Conservation (phyloP, 2,113 vertebrate species). For the Serilophus lunatus region DNA sequence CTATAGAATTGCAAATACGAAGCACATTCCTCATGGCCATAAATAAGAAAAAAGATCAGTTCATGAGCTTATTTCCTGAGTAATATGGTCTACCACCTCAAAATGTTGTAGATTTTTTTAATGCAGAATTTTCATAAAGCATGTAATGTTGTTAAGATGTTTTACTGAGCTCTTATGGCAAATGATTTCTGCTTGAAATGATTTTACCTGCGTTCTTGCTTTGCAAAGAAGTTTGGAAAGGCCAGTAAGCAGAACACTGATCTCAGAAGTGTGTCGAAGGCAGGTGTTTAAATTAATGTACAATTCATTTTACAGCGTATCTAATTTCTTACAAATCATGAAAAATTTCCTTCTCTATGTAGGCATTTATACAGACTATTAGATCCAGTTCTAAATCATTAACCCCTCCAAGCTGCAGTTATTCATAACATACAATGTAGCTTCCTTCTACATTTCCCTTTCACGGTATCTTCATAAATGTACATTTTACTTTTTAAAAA, state of each 20-base stretch:
- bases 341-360: constrained; percentile 33
- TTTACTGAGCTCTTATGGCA: background rate
- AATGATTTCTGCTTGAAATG: background rate
- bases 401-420: constrained; percentile 14
- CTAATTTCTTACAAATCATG: constrained; percentile 53
- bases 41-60: background rate
- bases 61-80: background rate
- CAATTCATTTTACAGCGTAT: constrained; percentile 42
- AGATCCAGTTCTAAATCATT: constrained; percentile 56
- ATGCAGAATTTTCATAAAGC: background rate
- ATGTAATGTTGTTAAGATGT: background rate
- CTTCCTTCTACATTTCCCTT: constrained; percentile 4
- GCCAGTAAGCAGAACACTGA: background rate
- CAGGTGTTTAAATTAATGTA: constrained; percentile 53
- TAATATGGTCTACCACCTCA: background rate
- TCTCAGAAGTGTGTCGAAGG: constrained; percentile 33
- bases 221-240: background rate
- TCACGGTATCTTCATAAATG: background rate
- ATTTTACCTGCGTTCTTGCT: background rate
- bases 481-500: constrained; percentile 18
- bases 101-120: background rate
- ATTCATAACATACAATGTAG: constrained; percentile 23
- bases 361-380: constrained; percentile 55
- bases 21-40: background rate
- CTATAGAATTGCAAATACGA: background rate